Base-by-base conservation (phyloP, 1,140 invertebrate species). In the Zaprionus tsacasi region DNA sequence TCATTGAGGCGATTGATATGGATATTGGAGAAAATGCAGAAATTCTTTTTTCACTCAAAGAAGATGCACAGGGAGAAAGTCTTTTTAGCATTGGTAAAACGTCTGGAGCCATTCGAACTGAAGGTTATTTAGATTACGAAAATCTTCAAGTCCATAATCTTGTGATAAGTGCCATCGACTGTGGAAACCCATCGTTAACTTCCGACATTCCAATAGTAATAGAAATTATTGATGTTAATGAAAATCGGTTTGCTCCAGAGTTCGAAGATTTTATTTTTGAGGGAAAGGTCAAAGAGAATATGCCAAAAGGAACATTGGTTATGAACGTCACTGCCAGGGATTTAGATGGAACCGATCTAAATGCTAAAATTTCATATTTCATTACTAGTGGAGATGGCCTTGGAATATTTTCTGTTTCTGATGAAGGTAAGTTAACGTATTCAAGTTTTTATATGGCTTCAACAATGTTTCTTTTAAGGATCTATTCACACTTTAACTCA, bases 181-280 rank as follows among this genome's bases (percentile, higher is more conserved):
- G 95, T 2, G 97, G 97, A 5, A 94, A 94, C 43, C 96, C 96
- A 0, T 93, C 95, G 0, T 92, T 97, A 43, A 95, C 94, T 25
- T 95, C 96, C 0, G 96, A 97, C 78, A 95, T 96, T 38, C 95
- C 95, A 50, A 94, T 97, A 17, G 95, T 97, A 13, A 95, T 99
- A 6, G 97, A 99, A 91, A 95, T 99, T 25, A 95, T 97, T 50
- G 98, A 99, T 93, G 98, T 99, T 11, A 98, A 99, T 91, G 97
- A 99, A 92, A 99, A 99, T 92, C 93, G 96, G 3, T 95, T 96
- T 88, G 93, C 97, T 27, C 98, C 98, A 0, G 93, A 95, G 43
- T 99, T 99, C 92, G 94, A 95, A 25, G 97, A 98, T 92, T 96
- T 96, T 81, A 96, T 98, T 36, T 93, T 96, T 7, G 93, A 94